Base-by-base conservation (phyloP, 64 coral and sea anemone genomes). In the Exaiptasia diaphana region DNA sequence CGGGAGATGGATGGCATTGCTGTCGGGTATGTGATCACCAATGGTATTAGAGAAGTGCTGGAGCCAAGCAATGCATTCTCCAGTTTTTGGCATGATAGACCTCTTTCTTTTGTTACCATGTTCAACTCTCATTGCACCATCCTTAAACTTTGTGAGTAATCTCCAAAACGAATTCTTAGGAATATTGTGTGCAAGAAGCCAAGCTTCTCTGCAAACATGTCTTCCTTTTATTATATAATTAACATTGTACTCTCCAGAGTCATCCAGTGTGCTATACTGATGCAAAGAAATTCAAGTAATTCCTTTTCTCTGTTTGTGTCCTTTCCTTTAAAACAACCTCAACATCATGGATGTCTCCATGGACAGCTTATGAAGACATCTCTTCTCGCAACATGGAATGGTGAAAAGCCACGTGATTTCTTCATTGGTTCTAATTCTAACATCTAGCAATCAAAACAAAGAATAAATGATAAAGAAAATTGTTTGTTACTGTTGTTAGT, bases 71-170 rank as follows among this genome's bases (percentile, higher is more conserved):
- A 82, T 67, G 14, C 54, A 67, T n/a, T 65, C 33, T 44, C 36
- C 32, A 24, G 78, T 67, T 38, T 68, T 82, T 18, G 35, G 13
- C 58, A 41, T 67, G 5, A 82, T 21, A 17, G 35, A 23, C 25
- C 45, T 73, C 27, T 64, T 82, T n/a, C 78, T 60, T 38, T 82
- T 82, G 60, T 82, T 82, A 26, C 78, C 78, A 82, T 82, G 78
- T 30, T 82, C 36, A 13, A 44, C 32, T 8, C 42, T 26, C 29
- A 36, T 43, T 14, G 48, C 78, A 29, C 78, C 78, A 44, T 82
- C 58, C 45, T 64, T 82, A 68, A 41, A 80, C 54, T 80, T 35
- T 25, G 59, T 63, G 7, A 25, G 9, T 22, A 80, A 17, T 8
- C 70, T 34, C 22, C 26, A 28, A 34, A 34, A 68, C 10, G 23